phyloP scores from a whole-genome alignment of 2,113 vertebrate species.

The Peromyscus leucopus region DNA sequence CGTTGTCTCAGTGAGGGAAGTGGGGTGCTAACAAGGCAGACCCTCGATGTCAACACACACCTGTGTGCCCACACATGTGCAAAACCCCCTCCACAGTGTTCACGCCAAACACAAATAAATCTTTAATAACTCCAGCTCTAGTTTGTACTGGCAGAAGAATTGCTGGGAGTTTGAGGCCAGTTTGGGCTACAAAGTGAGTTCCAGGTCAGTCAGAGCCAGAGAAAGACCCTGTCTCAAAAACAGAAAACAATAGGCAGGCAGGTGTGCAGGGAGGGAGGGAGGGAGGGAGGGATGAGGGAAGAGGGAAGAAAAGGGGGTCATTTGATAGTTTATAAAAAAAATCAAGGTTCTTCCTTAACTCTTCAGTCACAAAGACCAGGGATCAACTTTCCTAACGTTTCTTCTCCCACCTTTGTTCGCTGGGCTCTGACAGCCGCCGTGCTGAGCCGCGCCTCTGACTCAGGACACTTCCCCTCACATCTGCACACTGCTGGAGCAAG shows the following conservation, averaged over 20 bases:
- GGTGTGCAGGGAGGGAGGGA: not conserved
- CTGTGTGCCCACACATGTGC: not conserved
- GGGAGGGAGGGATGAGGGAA: accelerated
- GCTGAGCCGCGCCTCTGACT: too few species aligned
- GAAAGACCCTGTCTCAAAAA: not conserved
- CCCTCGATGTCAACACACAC: not conserved
- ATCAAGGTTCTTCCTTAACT: not conserved
- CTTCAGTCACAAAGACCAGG: not conserved
- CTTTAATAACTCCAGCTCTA: not conserved
- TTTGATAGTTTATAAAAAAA: not conserved
- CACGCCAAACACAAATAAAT: not conserved
- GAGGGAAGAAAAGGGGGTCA: not conserved
- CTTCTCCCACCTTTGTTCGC: too few species aligned
- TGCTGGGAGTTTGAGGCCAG: not conserved
- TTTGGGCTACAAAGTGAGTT: not conserved
- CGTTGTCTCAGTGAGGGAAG: not conserved
- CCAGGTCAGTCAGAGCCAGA: not conserved
- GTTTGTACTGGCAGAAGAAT: not conserved
- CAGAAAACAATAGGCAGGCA: not conserved
- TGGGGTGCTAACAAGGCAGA: not conserved
- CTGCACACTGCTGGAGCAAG: not conserved
- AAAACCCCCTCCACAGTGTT: not conserved
- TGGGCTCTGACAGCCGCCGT: not conserved
- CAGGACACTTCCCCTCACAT: not conserved
- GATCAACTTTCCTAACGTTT: not conserved